phyloP scores from a whole-genome alignment of 2,888 invertebrate genomes.

The Hemistola chrysoprasaria region DNA sequence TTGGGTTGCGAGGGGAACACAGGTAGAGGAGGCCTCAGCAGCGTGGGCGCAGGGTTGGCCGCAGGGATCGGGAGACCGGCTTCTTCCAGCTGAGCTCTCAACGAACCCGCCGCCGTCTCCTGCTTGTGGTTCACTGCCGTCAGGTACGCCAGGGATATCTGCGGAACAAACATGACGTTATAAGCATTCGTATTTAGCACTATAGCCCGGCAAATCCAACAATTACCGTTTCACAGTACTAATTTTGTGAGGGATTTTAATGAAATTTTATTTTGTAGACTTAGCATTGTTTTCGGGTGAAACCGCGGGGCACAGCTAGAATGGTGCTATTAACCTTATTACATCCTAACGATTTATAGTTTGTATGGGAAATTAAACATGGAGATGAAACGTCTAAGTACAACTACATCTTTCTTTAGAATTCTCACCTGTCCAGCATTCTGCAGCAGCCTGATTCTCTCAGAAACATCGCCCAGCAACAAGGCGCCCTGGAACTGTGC shows the following conservation, averaged over 20 bases:
- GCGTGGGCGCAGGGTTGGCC: conserved; percentile 87
- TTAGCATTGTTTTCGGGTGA: too few relatives aligned
- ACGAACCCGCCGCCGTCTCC: conserved; percentile 88
- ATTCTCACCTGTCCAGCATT: conserved; percentile 81
- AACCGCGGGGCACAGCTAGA: too few relatives aligned
- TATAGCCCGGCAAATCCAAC: too few relatives aligned
- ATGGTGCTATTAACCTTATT: too few relatives aligned
- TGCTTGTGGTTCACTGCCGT: conserved; percentile 97
- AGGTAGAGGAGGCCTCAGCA: conserved; percentile 94
- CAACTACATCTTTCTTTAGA: background rate
- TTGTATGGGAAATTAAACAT: too few relatives aligned
- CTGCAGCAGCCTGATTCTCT: conserved; percentile 92
- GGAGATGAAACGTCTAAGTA: too few relatives aligned
- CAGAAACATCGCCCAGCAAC: conserved; percentile 94
- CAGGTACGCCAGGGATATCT: conserved; percentile 93
- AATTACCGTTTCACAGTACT: too few relatives aligned
- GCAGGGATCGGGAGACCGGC: conserved; percentile 85
- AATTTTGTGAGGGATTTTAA: too few relatives aligned
- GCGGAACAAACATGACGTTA: too few relatives aligned
- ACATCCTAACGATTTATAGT: too few relatives aligned
- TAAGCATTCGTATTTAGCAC: too few relatives aligned
- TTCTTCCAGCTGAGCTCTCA: conserved; percentile 85
- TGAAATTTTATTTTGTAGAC: too few relatives aligned
- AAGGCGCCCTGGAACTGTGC: conserved; percentile 98
- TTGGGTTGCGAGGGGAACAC: conserved; percentile 95